Base-by-base conservation (phyloP, 2,888 invertebrate species). In the Gibbula magus region DNA sequence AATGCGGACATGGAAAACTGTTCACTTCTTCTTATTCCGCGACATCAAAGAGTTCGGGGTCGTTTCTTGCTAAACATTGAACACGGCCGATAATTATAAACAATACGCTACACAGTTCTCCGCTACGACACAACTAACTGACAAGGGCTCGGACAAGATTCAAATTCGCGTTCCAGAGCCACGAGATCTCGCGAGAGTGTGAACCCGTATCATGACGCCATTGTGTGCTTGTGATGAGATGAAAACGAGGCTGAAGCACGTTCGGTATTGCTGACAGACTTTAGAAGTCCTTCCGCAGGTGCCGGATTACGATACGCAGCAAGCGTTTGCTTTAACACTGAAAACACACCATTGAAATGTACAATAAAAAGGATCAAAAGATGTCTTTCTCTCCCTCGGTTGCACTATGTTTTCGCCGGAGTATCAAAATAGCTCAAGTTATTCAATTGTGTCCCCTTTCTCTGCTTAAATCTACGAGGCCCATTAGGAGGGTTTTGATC, bases 391-490 rank as follows among this genome's bases (percentile, higher is more conserved):
- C 75, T 54, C 29, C 20, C 75, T 53, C 22, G 75, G 18, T 16
- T n/a, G 75, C 54, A 75, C 75, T 20, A 54, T 75, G 75, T 75
- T 75, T 75, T 54, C 75, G 54, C 29, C 75, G 53, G 54, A 32
- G 75, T 75, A 75, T 75, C 32, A 75, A 75, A 75, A 75, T 54
- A 75, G 53, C 29, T 52, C 52, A n/a, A 54, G 29, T 75, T 53
- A 75, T 75, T 75, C 75, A 54, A 75, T 75, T 75, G 75, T 75
- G 75, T 75, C 70, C 18, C 70, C 35, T 70, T 70, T 70, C 70
- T 70, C 39, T 35, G 39, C 20, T 29, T 52, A 54, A 75, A 54
- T 75, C 53, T 29, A 32, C 18, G 54, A 52, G 54, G 32, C 32
- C 52, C 53, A 75, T 75, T 75, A 75, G 75, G 32, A 7, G 53